A percentile compares a stretch with the other conserved stretches of the same genome.
These are phyloP conservation scores for Melanotaenia nigrans DNA, from an alignment of 2,797 vertebrate genomes.

Conservation along the genomic window DNA sequence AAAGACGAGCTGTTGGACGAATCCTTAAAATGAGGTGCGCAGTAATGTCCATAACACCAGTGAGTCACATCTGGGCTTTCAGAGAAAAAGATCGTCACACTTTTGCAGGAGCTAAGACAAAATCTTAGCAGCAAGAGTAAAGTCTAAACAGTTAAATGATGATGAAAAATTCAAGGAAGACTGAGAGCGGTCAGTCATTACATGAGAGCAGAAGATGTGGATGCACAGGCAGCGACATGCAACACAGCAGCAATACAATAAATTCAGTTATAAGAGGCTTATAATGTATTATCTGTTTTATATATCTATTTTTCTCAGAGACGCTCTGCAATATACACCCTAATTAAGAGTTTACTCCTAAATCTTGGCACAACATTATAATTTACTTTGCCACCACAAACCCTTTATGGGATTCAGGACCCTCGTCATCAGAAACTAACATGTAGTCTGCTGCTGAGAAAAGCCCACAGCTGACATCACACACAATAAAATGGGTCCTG, in stretches of 20 bases:
- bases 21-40: slow-evolving; percentile 22
- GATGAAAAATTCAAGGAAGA: not conserved
- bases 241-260: not conserved
- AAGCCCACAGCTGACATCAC: slow-evolving; percentile 47
- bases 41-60: not conserved
- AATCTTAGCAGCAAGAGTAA: not conserved
- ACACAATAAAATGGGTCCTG: slow-evolving; percentile 53
- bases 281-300: not conserved
- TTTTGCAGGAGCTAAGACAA: not conserved
- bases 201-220: not conserved
- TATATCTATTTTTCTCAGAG: not conserved
- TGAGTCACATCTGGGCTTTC: not conserved
- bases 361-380: not conserved
- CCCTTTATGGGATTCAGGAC: slow-evolving; percentile 5
- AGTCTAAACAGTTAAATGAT: slow-evolving; percentile 1
- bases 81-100: not conserved
- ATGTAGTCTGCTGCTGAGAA: slow-evolving; percentile 42
- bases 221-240: not conserved
- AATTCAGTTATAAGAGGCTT: not conserved
- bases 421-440: slow-evolving; percentile 34
- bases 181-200: not conserved
- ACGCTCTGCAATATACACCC: not conserved
- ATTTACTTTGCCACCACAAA: slow-evolving; percentile 6
- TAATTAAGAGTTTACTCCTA: not conserved
- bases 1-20: slow-evolving; percentile 27